phyloP scores from a whole-genome alignment of 2,113 vertebrate species.

The Phylloscopus whistleri region DNA sequence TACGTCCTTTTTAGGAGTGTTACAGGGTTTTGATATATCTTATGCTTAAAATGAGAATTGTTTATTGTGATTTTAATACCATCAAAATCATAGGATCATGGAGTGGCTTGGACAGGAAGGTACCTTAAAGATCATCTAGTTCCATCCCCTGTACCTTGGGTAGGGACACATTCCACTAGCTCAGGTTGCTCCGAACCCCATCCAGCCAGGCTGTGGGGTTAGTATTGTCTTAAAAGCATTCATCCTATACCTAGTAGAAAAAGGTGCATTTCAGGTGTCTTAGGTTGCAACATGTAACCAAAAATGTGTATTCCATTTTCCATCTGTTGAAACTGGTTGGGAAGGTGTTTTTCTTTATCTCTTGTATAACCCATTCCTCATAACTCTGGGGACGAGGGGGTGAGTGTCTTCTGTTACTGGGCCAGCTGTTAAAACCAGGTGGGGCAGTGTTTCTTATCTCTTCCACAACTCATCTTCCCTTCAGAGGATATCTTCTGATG shows the following conservation, averaged over 20 bases:
- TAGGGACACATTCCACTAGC: neutral
- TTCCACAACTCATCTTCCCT: too few relatives aligned
- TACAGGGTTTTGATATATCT: neutral
- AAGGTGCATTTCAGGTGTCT: neutral
- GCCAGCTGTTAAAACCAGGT: too few relatives aligned
- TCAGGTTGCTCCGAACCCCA: neutral
- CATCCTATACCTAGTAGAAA: neutral
- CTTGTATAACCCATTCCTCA: too few relatives aligned
- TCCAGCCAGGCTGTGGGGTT: neutral
- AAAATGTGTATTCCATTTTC: too few relatives aligned
- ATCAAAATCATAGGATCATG: neutral
- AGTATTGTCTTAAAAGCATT: neutral
- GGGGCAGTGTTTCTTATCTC: too few relatives aligned
- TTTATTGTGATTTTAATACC: neutral
- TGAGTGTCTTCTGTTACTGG: too few relatives aligned
- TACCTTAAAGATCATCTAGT: neutral
- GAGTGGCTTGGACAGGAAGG: neutral
- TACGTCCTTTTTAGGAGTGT: neutral
- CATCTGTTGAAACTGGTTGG: too few relatives aligned
- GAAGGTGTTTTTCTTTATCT: too few relatives aligned
- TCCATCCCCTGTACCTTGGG: fast-evolving
- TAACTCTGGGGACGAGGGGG: too few relatives aligned
- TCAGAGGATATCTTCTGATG: too few relatives aligned
- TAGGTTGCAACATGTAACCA: too few relatives aligned
- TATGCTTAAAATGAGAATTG: neutral